These are phyloP conservation scores for Harpagus bidentatus DNA, from an alignment of 2,113 vertebrate genomes.

Conservation along the genomic window DNA sequence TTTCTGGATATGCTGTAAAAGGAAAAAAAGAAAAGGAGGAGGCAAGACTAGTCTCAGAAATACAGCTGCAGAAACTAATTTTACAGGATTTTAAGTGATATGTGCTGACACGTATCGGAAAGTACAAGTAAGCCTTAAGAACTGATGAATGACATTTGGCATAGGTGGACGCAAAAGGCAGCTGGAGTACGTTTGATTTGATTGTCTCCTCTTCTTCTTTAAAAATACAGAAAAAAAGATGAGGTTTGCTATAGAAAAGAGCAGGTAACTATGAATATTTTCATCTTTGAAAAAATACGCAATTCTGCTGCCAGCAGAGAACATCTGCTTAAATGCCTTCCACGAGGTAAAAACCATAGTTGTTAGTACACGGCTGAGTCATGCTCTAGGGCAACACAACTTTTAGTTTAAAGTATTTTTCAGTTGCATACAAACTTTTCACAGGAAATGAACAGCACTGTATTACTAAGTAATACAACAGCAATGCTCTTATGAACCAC, in stretches of 20 bases:
- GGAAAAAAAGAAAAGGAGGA: neutral
- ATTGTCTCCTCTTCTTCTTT: neutral
- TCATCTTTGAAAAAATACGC: neutral
- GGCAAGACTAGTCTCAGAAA: neutral
- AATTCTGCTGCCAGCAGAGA: neutral
- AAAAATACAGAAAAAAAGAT: neutral
- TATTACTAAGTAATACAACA: neutral
- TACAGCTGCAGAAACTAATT: conserved; percentile 4
- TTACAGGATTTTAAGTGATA: neutral
- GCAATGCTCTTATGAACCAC: neutral
- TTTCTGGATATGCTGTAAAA: conserved; percentile 1
- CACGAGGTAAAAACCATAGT: neutral
- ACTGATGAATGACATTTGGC: conserved; percentile 1
- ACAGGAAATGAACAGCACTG: neutral
- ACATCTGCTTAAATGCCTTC: neutral
- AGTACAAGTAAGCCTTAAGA: conserved; percentile 8
- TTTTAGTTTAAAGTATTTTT: neutral
- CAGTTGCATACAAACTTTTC: neutral
- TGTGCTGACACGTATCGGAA: neutral
- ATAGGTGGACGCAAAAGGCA: conserved; percentile 4
- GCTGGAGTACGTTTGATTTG: neutral
- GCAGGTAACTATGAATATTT: neutral
- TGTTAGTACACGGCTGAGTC: neutral
- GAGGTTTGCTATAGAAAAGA: neutral
- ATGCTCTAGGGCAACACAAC: neutral